A percentile compares a stretch with the other conserved stretches of the same genome.
phyloP scores from a whole-genome alignment of 2,797 vertebrate genomes.

The Cuculus canorus region DNA sequence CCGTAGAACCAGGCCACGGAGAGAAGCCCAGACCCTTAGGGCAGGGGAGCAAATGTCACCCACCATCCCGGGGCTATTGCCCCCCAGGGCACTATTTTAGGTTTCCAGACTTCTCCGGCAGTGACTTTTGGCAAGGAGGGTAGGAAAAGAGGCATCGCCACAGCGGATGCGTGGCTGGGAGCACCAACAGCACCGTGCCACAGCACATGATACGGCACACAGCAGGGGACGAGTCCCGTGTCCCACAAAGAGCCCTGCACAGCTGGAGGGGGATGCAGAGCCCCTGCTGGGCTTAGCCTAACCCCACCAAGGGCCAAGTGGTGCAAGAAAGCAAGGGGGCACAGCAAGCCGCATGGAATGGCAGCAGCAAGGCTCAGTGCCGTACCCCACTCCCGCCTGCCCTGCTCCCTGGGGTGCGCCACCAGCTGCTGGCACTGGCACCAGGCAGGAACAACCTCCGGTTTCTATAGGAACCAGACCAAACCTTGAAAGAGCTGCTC shows the following conservation, averaged over 20 bases:
- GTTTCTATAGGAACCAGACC: constrained; percentile 51
- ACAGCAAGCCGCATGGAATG: accelerated
- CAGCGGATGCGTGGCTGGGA: accelerated
- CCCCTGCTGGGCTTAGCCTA: accelerated
- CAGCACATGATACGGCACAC: accelerated
- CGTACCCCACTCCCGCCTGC: neutral
- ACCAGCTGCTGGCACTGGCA: neutral
- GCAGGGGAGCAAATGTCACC: neutral
- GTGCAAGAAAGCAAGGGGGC: neutral
- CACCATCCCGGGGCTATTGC: accelerated
- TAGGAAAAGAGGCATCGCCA: accelerated
- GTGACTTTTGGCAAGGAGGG: neutral
- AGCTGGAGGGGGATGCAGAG: neutral
- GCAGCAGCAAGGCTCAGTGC: accelerated
- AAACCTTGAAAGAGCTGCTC: neutral
- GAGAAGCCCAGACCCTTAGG: neutral
- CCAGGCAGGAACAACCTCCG: neutral
- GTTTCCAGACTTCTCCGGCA: neutral
- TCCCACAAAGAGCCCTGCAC: neutral
- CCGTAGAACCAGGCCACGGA: neutral
- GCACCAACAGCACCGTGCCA: accelerated
- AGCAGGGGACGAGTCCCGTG: accelerated
- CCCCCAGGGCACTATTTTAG: neutral
- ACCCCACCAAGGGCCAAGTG: accelerated
- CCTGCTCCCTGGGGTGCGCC: neutral